phyloP scores from a whole-genome alignment of 2,797 vertebrate species.

The Tenualosa thibaudeaui region DNA sequence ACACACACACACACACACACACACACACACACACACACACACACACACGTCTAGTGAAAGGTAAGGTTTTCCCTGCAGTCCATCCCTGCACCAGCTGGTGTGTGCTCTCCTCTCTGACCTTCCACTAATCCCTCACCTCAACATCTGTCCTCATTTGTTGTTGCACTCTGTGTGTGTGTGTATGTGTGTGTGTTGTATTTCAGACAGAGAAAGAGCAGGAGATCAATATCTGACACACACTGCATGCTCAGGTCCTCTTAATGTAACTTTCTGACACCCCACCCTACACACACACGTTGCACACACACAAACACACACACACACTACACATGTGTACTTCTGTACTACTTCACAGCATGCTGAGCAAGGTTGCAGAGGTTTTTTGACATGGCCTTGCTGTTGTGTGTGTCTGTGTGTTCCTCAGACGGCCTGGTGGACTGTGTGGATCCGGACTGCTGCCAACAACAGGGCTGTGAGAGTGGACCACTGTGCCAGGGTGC shows the following conservation, averaged over 20 bases:
- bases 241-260: neutral
- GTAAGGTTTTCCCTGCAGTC: neutral
- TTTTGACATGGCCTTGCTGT: conserved; percentile 30
- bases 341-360: neutral
- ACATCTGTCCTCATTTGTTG: conserved; percentile 13
- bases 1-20: neutral
- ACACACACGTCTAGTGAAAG: neutral
- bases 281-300: neutral
- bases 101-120: conserved; percentile 33
- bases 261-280: conserved; percentile 10
- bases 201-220: neutral
- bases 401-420: conserved; percentile 46
- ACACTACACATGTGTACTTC: neutral
- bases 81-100: conserved; percentile 12
- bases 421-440: conserved; percentile 86
- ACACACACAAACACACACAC: neutral
- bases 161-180: conserved; percentile 20
- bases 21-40: neutral
- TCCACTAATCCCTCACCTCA: conserved; percentile 15
- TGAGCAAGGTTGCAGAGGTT: conserved; percentile 12
- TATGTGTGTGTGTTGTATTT: neutral
- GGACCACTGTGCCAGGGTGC: conserved; percentile 86
- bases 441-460: conserved; percentile 86
- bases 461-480: conserved; percentile 77
- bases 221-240: conserved; percentile 5